A percentile compares a stretch with the other conserved stretches of the same genome.
These are phyloP conservation scores for Oreochromis tanganicae DNA, from an alignment of 2,113 vertebrate species.

Conservation along the genomic window DNA sequence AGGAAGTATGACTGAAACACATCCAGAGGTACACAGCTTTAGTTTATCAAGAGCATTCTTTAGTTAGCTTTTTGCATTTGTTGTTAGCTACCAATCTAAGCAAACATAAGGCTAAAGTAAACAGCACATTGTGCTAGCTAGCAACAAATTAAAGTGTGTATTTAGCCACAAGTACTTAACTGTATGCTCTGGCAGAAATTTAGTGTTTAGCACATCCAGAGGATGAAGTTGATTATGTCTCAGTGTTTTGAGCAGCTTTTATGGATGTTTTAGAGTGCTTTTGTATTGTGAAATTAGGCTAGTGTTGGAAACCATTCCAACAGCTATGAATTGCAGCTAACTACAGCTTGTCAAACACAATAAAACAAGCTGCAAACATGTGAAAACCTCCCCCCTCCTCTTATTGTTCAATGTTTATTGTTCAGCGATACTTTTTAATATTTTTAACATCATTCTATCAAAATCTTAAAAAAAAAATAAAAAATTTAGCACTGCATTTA, in stretches of 20 bases:
- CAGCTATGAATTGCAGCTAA: not conserved
- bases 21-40: not conserved
- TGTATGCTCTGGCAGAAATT: not conserved
- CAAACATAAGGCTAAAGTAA: not conserved
- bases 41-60: not conserved
- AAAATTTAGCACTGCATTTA: not conserved
- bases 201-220: not conserved
- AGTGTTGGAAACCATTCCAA: not conserved
- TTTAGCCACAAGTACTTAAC: not conserved
- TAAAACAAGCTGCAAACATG: not conserved
- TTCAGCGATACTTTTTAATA: not conserved
- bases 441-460: not conserved
- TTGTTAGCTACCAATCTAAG: not conserved
- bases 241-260: not conserved
- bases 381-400: not conserved
- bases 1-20: not conserved
- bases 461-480: not conserved
- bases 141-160: not conserved
- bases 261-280: not conserved
- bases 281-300: not conserved
- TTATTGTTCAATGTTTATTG: not conserved
- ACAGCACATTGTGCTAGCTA: not conserved
- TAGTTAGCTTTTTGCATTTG: not conserved
- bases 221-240: not conserved
- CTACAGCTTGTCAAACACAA: not conserved